These are phyloP conservation scores for Nothoprocta perdicaria DNA, from an alignment of 2,113 vertebrate genomes.

Conservation along the genomic window DNA sequence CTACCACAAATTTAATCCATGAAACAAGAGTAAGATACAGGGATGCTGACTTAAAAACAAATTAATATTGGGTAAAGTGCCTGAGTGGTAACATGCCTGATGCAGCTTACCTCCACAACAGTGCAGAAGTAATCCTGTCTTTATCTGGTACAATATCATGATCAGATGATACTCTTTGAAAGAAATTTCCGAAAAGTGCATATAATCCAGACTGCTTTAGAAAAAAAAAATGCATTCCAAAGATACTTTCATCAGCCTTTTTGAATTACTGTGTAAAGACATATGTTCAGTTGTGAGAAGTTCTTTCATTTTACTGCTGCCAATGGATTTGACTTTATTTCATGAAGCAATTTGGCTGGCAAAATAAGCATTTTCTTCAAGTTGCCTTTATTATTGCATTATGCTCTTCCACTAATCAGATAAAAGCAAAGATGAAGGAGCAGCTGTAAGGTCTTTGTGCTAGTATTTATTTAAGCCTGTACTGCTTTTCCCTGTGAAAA, in stretches of 20 bases:
- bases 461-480: neutral
- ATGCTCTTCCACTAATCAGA: conserved; percentile 12
- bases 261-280: neutral
- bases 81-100: neutral
- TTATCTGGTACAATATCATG: neutral
- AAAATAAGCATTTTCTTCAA: conserved; percentile 23
- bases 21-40: neutral
- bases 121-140: neutral
- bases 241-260: neutral
- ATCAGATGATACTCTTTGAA: neutral
- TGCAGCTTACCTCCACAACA: neutral
- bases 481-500: neutral
- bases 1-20: neutral
- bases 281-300: neutral
- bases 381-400: conserved; percentile 37
- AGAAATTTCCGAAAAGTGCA: neutral
- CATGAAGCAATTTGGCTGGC: neutral
- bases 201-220: neutral
- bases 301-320: neutral
- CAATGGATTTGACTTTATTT: neutral
- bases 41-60: neutral
- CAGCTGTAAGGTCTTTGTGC: neutral
- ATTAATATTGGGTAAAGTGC: neutral
- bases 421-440: conserved; percentile 16
- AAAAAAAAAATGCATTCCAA: neutral